Evolutionary conservation across 1,140 invertebrate species (phyloP).

Genomic region (Aphaenogaster floridana): DNA sequence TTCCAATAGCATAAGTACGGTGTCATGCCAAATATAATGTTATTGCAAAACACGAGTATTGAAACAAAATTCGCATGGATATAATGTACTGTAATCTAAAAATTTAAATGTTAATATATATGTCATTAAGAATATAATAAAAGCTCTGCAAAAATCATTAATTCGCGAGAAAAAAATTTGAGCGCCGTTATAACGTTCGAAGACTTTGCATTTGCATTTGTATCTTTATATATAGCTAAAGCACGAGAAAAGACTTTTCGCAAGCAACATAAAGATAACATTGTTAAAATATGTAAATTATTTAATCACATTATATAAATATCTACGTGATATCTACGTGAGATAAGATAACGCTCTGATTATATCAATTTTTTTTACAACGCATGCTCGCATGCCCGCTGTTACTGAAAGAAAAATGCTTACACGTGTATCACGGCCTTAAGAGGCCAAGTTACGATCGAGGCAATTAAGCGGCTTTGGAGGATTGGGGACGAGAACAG

Average conservation of each 20-base stretch:
- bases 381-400: not conserved
- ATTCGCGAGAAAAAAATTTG: not conserved
- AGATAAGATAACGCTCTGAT: not conserved
- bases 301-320: constrained; percentile 23
- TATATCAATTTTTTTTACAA: not conserved
- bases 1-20: not conserved
- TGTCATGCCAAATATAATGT: not conserved
- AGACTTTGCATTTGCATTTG: too few relatives aligned
- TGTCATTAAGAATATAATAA: not conserved
- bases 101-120: not conserved
- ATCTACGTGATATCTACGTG: not conserved
- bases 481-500: not conserved
- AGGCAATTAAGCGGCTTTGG: constrained; percentile 17
- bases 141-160: not conserved
- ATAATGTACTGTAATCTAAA: not conserved
- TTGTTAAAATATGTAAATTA: constrained; percentile 3
- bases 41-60: not conserved
- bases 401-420: not conserved
- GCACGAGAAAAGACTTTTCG: not conserved
- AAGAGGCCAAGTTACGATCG: not conserved
- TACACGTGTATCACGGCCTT: not conserved
- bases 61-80: not conserved
- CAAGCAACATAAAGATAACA: not conserved
- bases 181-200: not conserved
- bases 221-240: not conserved